Base-by-base conservation (phyloP, 2,888 invertebrate species). In the Rhingia campestris region DNA sequence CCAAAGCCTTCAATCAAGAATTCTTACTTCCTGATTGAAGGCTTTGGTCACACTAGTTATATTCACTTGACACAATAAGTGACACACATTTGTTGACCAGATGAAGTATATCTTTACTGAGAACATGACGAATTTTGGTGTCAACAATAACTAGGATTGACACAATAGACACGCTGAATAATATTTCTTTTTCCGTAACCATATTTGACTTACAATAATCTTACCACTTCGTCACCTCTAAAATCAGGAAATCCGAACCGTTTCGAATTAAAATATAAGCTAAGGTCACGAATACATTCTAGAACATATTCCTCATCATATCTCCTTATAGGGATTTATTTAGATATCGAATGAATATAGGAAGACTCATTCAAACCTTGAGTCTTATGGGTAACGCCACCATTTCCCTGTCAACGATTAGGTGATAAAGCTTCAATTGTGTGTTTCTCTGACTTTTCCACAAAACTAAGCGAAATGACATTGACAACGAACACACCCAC, bases 401-500 rank as follows among this genome's bases (percentile, higher is more conserved):
- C 12, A 56, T n/a, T 7, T 37, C 4, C 7, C 59, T 33, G 30
- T 32, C 10, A 54, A 5, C 54, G 33, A 12, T 32, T 35, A 33
- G 43, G 41, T 41, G 41, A 41, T 10, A 9, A 10, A 39, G 39
- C 1, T 37, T 51, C 41, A 10, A 14, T 51, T 4, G 10, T 6
- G 10, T 22, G 37, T n/a, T 32, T 47, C 12, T 39, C 59, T 51
- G 41, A 9, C 14, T 10, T 30, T 49, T 33, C n/a, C 4, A 3
- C 4, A 10, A 47, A 63, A 30, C 1, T 49, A 22, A 51, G 10
- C 14, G n/a, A 66, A 41, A 53, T 70, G 59, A 32, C 70, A 70
- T 51, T 70, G 70, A 51, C 70, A 70, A n/a, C 35, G 49, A 59
- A 51, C 59, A 51, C 58, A 70, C 58, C 70, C 70, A 70, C 22